phyloP scores from a whole-genome alignment of 1,140 invertebrate genomes.

The Eulimnadia texana region DNA sequence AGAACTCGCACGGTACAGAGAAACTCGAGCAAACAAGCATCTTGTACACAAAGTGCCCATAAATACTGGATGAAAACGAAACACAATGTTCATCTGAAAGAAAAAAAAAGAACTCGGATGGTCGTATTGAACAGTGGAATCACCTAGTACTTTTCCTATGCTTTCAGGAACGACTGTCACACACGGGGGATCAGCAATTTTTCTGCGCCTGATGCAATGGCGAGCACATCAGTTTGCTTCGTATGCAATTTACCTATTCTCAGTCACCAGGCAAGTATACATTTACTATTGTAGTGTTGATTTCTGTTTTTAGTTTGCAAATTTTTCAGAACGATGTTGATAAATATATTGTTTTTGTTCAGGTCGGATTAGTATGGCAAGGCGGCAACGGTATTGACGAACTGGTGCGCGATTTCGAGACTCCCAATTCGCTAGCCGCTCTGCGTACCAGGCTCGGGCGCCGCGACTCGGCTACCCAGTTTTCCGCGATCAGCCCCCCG shows the following conservation, averaged over 20 bases:
- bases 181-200: too few species aligned
- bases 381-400: slow-evolving; percentile 87
- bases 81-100: too few species aligned
- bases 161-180: too few species aligned
- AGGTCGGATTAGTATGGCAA: slow-evolving; percentile 76
- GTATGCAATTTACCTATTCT: slow-evolving; percentile 87
- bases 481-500: slow-evolving; percentile 64
- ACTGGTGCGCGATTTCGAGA: slow-evolving; percentile 38
- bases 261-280: slow-evolving; percentile 49
- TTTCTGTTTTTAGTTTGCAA: too few species aligned
- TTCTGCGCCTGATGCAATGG: too few species aligned
- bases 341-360: not conserved
- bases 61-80: too few species aligned
- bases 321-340: not conserved
- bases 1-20: not conserved
- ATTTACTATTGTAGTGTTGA: too few species aligned
- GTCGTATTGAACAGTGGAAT: too few species aligned
- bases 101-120: too few species aligned
- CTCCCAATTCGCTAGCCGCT: slow-evolving; percentile 9
- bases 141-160: too few species aligned
- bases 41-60: too few species aligned
- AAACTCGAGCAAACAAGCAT: not conserved
- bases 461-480: slow-evolving; percentile 73
- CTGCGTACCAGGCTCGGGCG: slow-evolving; percentile 39
- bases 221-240: slow-evolving; percentile 49